Evolutionary conservation across 2,797 vertebrate genomes (phyloP).

Genomic region (Hybognathus amarus): DNA sequence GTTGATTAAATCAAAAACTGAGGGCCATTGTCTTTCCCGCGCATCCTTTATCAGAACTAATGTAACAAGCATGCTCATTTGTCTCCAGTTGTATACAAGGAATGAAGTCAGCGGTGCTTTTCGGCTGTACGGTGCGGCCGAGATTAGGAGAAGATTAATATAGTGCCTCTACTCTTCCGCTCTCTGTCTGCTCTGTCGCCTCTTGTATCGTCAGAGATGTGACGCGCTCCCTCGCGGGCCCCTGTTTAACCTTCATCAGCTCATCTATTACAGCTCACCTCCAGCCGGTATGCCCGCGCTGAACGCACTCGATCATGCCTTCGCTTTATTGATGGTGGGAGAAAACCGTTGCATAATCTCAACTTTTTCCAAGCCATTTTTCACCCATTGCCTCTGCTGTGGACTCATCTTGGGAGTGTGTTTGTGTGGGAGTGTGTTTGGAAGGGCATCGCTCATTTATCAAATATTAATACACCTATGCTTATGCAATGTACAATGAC

Average conservation of each 20-base stretch:
- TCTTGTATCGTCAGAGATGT: constrained; percentile 79
- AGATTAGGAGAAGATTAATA: constrained; percentile 88
- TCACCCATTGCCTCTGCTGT: constrained; percentile 74
- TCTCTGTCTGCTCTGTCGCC: constrained; percentile 72
- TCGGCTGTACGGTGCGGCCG: constrained; percentile 73
- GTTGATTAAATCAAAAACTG: constrained; percentile 95
- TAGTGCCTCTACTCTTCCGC: constrained; percentile 78
- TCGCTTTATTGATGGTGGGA: constrained; percentile 77
- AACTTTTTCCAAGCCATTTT: constrained; percentile 75
- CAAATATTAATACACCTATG: constrained; percentile 34
- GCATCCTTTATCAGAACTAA: constrained; percentile 87
- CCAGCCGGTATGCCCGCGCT: constrained; percentile 64
- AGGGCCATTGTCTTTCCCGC: constrained; percentile 86
- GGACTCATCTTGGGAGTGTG: constrained; percentile 51
- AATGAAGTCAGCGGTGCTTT: constrained; percentile 86
- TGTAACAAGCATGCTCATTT: constrained; percentile 80
- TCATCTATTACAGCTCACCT: constrained; percentile 77
- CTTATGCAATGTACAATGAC: constrained; percentile 2
- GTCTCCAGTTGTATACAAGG: constrained; percentile 87
- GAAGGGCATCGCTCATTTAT: constrained; percentile 21
- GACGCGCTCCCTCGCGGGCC: constrained; percentile 78
- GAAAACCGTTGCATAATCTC: constrained; percentile 79
- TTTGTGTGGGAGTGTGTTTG: constrained; percentile 69
- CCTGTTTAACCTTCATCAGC: constrained; percentile 79
- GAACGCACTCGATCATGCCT: constrained; percentile 71